Conservation (phyloP, 2,888 invertebrate genomes). For the Hyppa rectilinea region DNA sequence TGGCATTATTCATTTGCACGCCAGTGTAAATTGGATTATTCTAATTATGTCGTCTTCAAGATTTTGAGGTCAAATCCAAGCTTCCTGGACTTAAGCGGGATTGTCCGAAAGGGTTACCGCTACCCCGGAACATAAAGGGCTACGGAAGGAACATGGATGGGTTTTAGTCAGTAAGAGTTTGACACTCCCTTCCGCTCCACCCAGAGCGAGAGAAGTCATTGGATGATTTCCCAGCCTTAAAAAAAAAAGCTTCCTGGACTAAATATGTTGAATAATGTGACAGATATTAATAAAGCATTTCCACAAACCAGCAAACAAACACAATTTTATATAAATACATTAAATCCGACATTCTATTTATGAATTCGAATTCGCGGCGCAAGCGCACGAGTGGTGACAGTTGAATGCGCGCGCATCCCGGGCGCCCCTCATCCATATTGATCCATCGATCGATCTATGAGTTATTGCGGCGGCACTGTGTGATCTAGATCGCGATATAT, state of each 20-base stretch:
- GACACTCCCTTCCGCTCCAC: too few relatives aligned
- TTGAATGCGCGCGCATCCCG: conserved; percentile 82
- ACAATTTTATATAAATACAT: conserved; percentile 68
- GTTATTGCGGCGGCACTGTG: conserved; percentile 74
- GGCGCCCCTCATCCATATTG: conserved; percentile 83
- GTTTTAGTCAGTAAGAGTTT: too few relatives aligned
- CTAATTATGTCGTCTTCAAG: not conserved
- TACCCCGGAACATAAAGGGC: too few relatives aligned
- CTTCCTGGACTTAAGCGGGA: not conserved
- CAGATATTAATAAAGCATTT: conserved; percentile 11
- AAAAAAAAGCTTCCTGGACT: not conserved
- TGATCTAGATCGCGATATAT: conserved; percentile 80
- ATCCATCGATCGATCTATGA: conserved; percentile 80
- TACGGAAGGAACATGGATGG: too few relatives aligned
- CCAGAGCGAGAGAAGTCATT: too few relatives aligned
- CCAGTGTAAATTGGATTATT: conserved; percentile 22
- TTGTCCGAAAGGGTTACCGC: too few relatives aligned
- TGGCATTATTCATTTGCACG: conserved; percentile 29
- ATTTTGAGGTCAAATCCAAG: conserved; percentile 1
- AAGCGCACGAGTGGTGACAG: conserved; percentile 78
- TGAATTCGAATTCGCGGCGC: conserved; percentile 68
- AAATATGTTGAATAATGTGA: conserved; percentile 6
- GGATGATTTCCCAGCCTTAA: too few relatives aligned
- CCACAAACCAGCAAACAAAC: conserved; percentile 39
- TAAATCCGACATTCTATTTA: conserved; percentile 72